phyloP scores from a whole-genome alignment of 2,888 invertebrate genomes.

The Pogonocherus hispidulus region DNA sequence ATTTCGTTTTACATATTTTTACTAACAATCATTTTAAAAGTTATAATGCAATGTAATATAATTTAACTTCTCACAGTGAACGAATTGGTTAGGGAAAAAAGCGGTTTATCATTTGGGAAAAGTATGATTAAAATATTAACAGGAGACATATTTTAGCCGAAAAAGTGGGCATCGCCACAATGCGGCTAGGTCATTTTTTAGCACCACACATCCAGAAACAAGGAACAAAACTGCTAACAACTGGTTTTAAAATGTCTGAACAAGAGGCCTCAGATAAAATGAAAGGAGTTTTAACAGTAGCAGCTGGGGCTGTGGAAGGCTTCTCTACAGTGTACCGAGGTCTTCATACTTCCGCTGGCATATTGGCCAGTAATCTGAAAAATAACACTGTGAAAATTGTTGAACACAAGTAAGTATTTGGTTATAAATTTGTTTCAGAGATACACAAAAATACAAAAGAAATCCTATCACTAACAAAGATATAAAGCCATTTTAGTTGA shows the following conservation, averaged over 20 bases:
- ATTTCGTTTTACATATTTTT: no score
- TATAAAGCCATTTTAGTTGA: no score
- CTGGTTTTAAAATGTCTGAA: constrained; percentile 71
- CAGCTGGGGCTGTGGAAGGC: constrained; percentile 80
- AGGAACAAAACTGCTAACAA: constrained; percentile 74
- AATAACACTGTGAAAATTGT: constrained; percentile 83
- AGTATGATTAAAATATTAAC: no score
- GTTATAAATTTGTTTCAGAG: no score
- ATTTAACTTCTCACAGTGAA: no score
- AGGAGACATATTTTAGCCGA: constrained; percentile 65
- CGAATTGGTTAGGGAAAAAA: no score
- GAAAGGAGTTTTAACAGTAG: constrained; percentile 75
- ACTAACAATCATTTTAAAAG: no score
- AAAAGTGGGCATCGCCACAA: constrained; percentile 77
- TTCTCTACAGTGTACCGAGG: constrained; percentile 80
- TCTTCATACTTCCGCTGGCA: constrained; percentile 78
- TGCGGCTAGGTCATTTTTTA: constrained; percentile 76
- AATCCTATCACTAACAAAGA: no score
- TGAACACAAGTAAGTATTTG: constrained; percentile 77
- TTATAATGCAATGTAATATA: no score
- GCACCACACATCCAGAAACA: constrained; percentile 79
- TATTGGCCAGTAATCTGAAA: constrained; percentile 75
- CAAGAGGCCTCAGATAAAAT: constrained; percentile 72
- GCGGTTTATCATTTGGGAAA: no score
- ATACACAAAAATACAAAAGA: no score